A percentile compares a stretch with the other conserved stretches of the same genome.
These are phyloP conservation scores for Trilocha varians DNA, from an alignment of 2,888 invertebrate genomes.

Conservation along the genomic window DNA sequence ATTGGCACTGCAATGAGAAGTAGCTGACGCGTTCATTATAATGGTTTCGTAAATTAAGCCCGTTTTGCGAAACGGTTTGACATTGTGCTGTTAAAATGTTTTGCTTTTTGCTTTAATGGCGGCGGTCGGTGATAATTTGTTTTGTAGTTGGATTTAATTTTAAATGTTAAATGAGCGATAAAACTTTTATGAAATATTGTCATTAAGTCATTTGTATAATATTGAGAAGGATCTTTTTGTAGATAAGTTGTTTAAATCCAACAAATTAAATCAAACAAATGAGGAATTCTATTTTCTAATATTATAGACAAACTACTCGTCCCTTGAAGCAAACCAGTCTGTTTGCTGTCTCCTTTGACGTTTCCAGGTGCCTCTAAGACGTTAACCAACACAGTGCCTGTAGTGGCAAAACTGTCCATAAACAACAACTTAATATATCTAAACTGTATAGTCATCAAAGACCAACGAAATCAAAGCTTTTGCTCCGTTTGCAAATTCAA, in stretches of 20 bases:
- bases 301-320: slow-evolving; percentile 21
- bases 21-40: slow-evolving; percentile 29
- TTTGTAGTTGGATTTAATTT: neutral
- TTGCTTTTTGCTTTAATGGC: slow-evolving; percentile 24
- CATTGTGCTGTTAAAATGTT: slow-evolving; percentile 8
- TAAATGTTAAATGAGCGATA: too few species aligned
- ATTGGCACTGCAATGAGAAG: slow-evolving; percentile 35
- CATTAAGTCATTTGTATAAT: too few species aligned
- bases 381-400: slow-evolving; percentile 25
- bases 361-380: slow-evolving; percentile 26
- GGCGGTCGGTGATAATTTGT: slow-evolving; percentile 12
- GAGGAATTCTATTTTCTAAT: too few species aligned
- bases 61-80: slow-evolving; percentile 33
- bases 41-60: slow-evolving; percentile 45
- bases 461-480: too few species aligned
- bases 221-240: too few species aligned
- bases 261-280: too few species aligned
- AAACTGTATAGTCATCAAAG: too few species aligned
- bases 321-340: slow-evolving; percentile 21
- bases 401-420: slow-evolving; percentile 36
- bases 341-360: slow-evolving; percentile 34
- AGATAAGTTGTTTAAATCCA: too few species aligned
- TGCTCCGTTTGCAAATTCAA: too few species aligned
- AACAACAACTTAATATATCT: too few species aligned
- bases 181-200: too few species aligned